Evolutionary conservation across 2,113 vertebrate genomes (phyloP), one percentile per base, ranked within the genome.

Genomic region (Phocoena phocoena): DNA sequence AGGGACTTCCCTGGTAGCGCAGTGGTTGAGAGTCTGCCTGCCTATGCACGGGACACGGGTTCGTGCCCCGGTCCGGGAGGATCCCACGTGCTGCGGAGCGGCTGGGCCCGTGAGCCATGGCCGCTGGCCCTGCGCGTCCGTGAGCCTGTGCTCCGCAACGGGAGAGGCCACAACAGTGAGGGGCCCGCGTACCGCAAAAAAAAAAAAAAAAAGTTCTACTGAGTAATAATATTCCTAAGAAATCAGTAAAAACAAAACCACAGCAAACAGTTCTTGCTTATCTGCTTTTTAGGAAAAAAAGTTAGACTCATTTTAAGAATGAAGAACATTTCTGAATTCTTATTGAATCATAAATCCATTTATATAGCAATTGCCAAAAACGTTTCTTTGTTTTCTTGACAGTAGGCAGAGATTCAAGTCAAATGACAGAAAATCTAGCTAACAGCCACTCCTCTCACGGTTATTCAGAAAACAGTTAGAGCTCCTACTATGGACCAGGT

Each of bases 311-410:
- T 83, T 81, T 94, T 86, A 36, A 68, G 55, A 93, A n/a, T 80
- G 17, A 93, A 92, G 90, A 53, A 93, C 33, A 74, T 62, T 53
- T 88, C 71, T 76, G 18, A 15, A 38, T 90, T 26, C 41, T 92
- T 92, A 79, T 5, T 71, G 31, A 92, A 53, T 84, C 44, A 31
- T 73, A 71, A 67, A 86, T 2, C 8, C 20, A 50, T 95, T 95
- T 82, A 91, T 23, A 65, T 73, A 90, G 28, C 28, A 95, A 18
- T 76, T 95, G 33, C 76, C 58, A 47, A 74, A 95, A 93, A 28
- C 81, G 28, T 71, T 80, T 25, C 36, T 89, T 60, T 47, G 31
- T 92, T 77, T 90, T 63, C 71, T 26, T 79, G n/a, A 73, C 58
- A 33, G 41, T 82, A 88, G 44, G 5, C 71, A 85, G 41, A 74